phyloP scores from a whole-genome alignment of 2,888 invertebrate genomes.

The Agonum fuliginosum region DNA sequence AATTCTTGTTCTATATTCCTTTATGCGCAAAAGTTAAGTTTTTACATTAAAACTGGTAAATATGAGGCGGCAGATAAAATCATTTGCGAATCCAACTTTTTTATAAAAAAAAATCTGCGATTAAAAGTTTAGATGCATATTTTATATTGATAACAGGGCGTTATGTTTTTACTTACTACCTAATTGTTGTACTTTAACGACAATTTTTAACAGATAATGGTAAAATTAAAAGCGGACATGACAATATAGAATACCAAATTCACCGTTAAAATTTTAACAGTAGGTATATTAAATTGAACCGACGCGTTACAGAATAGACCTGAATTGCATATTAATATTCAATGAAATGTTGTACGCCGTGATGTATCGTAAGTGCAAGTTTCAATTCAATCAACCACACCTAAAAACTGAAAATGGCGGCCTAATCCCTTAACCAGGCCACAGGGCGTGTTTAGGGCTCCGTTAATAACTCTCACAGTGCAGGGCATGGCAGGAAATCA shows the following conservation, averaged over 20 bases:
- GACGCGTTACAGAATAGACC: neutral
- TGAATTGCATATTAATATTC: neutral
- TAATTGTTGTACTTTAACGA: neutral
- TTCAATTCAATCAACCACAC: neutral
- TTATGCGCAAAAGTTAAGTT: too few relatives aligned
- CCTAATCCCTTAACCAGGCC: neutral
- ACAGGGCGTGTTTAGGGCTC: slow-evolving; percentile 13
- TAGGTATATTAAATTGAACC: neutral
- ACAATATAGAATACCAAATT: too few relatives aligned
- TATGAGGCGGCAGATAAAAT: too few relatives aligned
- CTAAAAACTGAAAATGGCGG: slow-evolving; percentile 22
- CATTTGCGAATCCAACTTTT: too few relatives aligned
- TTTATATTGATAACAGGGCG: too few relatives aligned
- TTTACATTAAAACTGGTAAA: too few relatives aligned
- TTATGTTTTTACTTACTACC: too few relatives aligned
- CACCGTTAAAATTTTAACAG: neutral
- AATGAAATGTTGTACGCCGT: neutral
- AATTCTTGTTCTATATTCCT: too few relatives aligned
- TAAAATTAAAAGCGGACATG: too few relatives aligned
- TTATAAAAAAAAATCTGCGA: too few relatives aligned
- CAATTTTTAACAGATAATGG: too few relatives aligned
- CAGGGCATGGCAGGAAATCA: slow-evolving; percentile 26
- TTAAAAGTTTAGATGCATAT: too few relatives aligned
- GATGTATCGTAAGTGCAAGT: neutral
- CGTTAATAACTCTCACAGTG: slow-evolving; percentile 4